Conservation (phyloP, 2,888 invertebrate species). For the Iphiclides podalirius region DNA sequence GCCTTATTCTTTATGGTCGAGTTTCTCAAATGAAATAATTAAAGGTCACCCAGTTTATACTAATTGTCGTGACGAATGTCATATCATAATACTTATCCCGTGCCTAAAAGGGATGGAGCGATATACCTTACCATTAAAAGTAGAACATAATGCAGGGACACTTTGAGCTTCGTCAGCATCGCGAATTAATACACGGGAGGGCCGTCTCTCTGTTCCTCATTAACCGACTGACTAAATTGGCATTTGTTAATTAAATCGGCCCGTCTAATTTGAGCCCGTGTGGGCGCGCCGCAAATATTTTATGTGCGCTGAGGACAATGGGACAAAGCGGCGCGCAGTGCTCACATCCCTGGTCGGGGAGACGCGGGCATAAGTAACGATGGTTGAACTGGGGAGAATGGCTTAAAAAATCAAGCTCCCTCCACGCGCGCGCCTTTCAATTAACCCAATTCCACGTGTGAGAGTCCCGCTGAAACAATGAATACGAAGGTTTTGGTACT, state of each 20-base stretch:
- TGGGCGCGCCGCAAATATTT: constrained; percentile 20
- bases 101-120: too few relatives aligned
- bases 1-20: too few relatives aligned
- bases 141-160: too few relatives aligned
- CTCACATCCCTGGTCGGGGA: constrained; percentile 8
- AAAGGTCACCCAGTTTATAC: too few relatives aligned
- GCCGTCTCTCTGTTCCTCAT: constrained; percentile 22
- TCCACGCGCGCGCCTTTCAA: background rate
- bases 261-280: constrained; percentile 19
- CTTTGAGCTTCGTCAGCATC: too few relatives aligned
- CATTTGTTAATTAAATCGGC: constrained; percentile 34
- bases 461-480: too few relatives aligned
- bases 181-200: too few relatives aligned
- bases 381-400: constrained; percentile 10
- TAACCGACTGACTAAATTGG: constrained; percentile 30
- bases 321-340: constrained; percentile 16
- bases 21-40: too few relatives aligned
- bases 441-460: constrained; percentile 10
- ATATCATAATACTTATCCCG: too few relatives aligned
- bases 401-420: constrained; percentile 3
- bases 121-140: too few relatives aligned
- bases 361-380: constrained; percentile 14
- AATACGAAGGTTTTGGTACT: too few relatives aligned
- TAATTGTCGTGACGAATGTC: too few relatives aligned
- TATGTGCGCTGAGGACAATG: constrained; percentile 21